Evolutionary conservation across 2,113 vertebrate species (phyloP), one percentile per base, ranked within the genome.

Genomic region (Gulo gulo): DNA sequence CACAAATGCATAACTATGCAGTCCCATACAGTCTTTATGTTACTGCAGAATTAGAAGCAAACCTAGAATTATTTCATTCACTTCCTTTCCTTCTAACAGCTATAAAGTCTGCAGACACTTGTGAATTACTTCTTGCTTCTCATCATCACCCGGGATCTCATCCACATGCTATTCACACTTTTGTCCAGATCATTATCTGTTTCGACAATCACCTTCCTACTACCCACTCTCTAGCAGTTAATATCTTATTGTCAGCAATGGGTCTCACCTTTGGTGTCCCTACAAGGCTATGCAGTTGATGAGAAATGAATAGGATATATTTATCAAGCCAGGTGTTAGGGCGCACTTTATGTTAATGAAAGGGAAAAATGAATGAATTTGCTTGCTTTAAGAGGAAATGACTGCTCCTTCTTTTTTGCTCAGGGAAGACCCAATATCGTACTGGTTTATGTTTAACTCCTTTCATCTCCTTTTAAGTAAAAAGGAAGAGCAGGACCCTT

Each of bases 51-150:
- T 55, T 71, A 85, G 76, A 94, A 91, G 63, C 50, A 92, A 83
- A 83, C 6, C 31, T 26, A 7, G 13, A 84, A 76, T 90, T 39
- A 79, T 42, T 95, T 57, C 59, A 42, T 67, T 69, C 26, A 55
- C 57, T 86, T 96, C 45, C 91, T 97, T 96, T 96, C 95, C 21
- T 95, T 76, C 95, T 92, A 67, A 57, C 63, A 52, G 86, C 95
- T 95, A 79, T 50, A 97, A 97, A 98, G 88, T 52, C 76, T 85
- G 26, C 7, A 82, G 97, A 88, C 42, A 97, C 76, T 74, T 97
- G 97, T 52, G 91, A 97, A 98, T 98, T 97, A 92, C 81, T 96
- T 98, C 89, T 92, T 90, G 26, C n/a, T 88, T 94, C 84, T 93
- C 90, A 88, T 97, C 96, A 86, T 93, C 96, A 88, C 84, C 63